Base-by-base conservation (phyloP, 2,113 vertebrate genomes). In the Turnix velox region DNA sequence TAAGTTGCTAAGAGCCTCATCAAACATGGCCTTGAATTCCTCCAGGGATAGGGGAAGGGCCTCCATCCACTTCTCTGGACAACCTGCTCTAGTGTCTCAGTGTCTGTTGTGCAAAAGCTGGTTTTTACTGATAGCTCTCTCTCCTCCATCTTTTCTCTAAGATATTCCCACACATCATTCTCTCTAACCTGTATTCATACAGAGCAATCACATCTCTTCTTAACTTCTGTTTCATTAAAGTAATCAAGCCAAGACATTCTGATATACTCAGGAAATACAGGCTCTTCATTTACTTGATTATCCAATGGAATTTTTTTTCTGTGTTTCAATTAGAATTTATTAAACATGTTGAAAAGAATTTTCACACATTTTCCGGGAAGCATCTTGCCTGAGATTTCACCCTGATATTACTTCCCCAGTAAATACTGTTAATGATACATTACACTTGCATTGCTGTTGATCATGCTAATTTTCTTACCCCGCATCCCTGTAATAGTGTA, bases 281-380 rank as follows among this genome's bases (percentile, higher is more conserved):
- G 6, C 30, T 88, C 52, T 72, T 93, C 40, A 71, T 78, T 88
- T 62, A 51, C 52, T 67, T 92, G 62, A 96, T 95, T 92, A 67
- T 14, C 15, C 14, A 30, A 88, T n/a, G 52, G 43, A 75, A 30
- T 28, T 43, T 84, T 88, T 55, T 66, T 45, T 19, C 58, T 93
- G 27, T 57, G 30, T 85, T 85, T 90, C 75, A 83, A 84, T 87
- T 74, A 62, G 7, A 48, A 81, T 81, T 84, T 89, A 77, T 93
- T 84, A 81, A 91, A 93, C 12, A 63, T 1, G 0, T n/a, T 72
- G 49, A 83, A 72, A 85, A 75, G 43, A 68, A 92, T 72, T 82
- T 79, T 24, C 48, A 92, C 52, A 59, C 4, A 22, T 88, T 88
- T 94, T 71, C 30, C 10, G 72, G 57, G 28, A 75, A 27, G 22